phyloP scores from a whole-genome alignment of 2,888 invertebrate species.

The Drosophila robusta region DNA sequence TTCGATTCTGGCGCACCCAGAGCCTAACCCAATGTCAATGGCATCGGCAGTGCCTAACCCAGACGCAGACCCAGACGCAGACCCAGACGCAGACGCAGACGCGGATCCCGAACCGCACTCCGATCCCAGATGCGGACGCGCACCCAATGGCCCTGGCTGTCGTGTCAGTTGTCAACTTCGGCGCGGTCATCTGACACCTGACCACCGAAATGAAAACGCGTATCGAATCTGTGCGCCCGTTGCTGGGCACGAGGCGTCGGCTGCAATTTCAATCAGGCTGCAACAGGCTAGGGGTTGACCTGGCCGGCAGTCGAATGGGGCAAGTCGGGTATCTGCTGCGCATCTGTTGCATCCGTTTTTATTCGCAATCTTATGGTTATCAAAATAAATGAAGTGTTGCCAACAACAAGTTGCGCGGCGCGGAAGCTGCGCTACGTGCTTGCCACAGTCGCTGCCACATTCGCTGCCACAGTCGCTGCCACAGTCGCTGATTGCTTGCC shows the following conservation, averaged over 20 bases:
- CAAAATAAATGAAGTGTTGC: slow-evolving; percentile 81
- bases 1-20: slow-evolving; percentile 27
- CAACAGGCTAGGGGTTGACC: slow-evolving; percentile 77
- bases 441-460: slow-evolving; percentile 22
- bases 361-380: slow-evolving; percentile 79
- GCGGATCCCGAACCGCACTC: not conserved
- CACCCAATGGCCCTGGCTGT: slow-evolving; percentile 44
- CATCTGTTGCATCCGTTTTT: slow-evolving; percentile 24
- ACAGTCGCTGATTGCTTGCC: slow-evolving; percentile 55
- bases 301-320: not conserved
- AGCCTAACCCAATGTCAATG: slow-evolving; percentile 41
- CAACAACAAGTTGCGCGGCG: slow-evolving; percentile 72
- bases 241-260: slow-evolving; percentile 27
- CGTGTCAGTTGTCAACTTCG: slow-evolving; percentile 78
- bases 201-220: slow-evolving; percentile 72
- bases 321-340: slow-evolving; percentile 7
- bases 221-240: slow-evolving; percentile 53
- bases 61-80: slow-evolving; percentile 2
- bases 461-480: slow-evolving; percentile 36
- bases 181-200: slow-evolving; percentile 66
- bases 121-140: not conserved
- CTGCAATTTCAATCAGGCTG: slow-evolving; percentile 73
- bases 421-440: slow-evolving; percentile 73
- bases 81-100: not conserved
- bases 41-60: slow-evolving; percentile 30